Conservation (phyloP, 2,113 vertebrate species). For the Crotalus viridis region DNA sequence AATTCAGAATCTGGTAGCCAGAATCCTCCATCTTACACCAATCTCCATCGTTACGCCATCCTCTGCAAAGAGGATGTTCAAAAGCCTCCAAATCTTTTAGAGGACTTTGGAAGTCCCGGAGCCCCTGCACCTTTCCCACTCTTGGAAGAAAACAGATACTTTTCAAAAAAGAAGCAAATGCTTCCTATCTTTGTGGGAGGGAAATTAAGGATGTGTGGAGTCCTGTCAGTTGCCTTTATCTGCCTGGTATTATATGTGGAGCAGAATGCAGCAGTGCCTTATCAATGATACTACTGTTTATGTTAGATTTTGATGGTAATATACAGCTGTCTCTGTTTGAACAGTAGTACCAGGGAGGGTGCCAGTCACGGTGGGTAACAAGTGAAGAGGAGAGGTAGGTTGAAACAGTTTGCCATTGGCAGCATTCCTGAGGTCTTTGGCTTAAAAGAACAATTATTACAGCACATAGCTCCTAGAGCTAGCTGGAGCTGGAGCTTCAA, state of each 20-base stretch:
- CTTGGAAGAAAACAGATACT: neutral
- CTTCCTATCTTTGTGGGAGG: neutral
- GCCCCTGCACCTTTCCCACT: neutral
- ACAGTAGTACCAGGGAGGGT: neutral
- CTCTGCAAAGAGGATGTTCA: neutral
- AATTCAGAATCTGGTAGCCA: neutral
- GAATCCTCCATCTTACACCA: neutral
- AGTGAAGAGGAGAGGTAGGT: neutral
- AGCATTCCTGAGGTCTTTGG: neutral
- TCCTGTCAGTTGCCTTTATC: neutral
- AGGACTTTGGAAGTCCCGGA: neutral
- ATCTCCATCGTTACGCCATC: neutral
- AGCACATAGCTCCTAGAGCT: neutral
- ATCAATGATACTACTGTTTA: neutral
- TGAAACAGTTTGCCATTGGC: neutral
- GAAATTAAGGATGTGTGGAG: neutral
- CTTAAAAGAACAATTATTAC: neutral
- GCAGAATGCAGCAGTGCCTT: neutral
- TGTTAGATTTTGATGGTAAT: neutral
- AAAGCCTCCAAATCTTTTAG: neutral
- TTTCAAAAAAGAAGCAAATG: neutral
- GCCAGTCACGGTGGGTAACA: neutral
- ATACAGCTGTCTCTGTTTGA: neutral
- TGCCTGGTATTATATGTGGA: neutral
- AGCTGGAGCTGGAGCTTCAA: neutral